A percentile compares a stretch with the other conserved stretches of the same genome.
phyloP scores from a whole-genome alignment of 2,797 vertebrate genomes.

The Pelodytes ibericus region DNA sequence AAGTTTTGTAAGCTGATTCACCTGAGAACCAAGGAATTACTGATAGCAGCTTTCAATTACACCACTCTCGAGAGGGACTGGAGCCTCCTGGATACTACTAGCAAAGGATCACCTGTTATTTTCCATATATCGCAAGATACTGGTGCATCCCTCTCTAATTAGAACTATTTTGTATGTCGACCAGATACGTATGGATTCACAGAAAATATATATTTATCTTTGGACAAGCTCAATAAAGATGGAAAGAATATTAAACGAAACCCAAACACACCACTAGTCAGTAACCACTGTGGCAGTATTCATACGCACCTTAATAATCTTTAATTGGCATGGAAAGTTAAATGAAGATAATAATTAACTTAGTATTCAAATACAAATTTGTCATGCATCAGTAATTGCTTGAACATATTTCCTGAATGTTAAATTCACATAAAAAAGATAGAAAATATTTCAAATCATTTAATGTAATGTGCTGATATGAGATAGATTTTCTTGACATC shows the following conservation, averaged over 20 bases:
- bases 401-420: conserved; percentile 42
- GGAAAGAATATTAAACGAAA: background rate
- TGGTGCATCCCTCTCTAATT: too few species aligned
- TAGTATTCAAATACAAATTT: conserved; percentile 57
- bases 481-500: background rate
- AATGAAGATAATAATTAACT: conserved; percentile 55
- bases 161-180: too few species aligned
- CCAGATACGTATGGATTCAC: too few species aligned
- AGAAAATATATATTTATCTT: too few species aligned
- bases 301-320: conserved; percentile 49
- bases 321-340: conserved; percentile 55
- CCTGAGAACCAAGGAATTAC: too few species aligned
- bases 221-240: background rate
- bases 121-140: too few species aligned
- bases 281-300: conserved; percentile 19
- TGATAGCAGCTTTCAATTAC: too few species aligned
- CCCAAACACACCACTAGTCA: conserved; percentile 32
- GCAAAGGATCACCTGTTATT: too few species aligned
- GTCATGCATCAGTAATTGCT: conserved; percentile 53
- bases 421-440: conserved; percentile 40
- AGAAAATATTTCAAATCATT: conserved; percentile 40
- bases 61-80: too few species aligned
- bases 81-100: too few species aligned
- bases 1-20: too few species aligned
- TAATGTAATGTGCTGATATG: conserved; percentile 13